Evolutionary conservation across 2,888 invertebrate species (phyloP).

Genomic region (Strigamia maritima): DNA sequence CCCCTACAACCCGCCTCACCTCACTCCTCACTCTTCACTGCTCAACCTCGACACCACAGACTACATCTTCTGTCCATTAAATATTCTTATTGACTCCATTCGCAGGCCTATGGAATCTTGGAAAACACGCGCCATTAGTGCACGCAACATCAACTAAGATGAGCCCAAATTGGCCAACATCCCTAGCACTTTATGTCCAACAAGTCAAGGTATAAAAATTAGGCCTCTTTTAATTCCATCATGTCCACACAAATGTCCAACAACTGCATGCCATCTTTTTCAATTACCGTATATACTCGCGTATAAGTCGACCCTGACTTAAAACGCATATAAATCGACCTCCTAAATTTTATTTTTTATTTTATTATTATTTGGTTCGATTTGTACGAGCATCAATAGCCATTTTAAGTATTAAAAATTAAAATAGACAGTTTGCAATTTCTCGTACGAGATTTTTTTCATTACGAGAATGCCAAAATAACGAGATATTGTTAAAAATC

Average conservation of each 20-base stretch:
- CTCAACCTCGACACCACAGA: background rate
- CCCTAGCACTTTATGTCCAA: background rate
- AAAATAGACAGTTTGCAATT: no score
- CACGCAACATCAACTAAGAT: background rate
- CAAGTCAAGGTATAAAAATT: background rate
- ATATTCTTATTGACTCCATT: constrained; percentile 18
- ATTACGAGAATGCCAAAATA: no score
- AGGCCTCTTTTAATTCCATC: constrained; percentile 10
- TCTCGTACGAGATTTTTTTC: no score
- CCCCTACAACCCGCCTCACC: background rate
- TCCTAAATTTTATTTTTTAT: no score
- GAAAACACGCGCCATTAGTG: background rate
- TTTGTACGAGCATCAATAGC: no score
- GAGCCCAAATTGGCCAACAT: background rate
- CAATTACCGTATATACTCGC: no score
- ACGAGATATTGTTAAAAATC: no score
- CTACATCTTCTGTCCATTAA: background rate
- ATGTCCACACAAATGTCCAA: constrained; percentile 2
- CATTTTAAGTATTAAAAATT: no score
- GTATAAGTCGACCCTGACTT: no score
- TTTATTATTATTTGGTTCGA: no score
- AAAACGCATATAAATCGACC: no score
- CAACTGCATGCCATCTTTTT: background rate
- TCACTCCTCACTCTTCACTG: background rate
- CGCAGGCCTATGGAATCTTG: background rate